phyloP scores from a whole-genome alignment of 2,888 invertebrate species.

The Blera fallax region DNA sequence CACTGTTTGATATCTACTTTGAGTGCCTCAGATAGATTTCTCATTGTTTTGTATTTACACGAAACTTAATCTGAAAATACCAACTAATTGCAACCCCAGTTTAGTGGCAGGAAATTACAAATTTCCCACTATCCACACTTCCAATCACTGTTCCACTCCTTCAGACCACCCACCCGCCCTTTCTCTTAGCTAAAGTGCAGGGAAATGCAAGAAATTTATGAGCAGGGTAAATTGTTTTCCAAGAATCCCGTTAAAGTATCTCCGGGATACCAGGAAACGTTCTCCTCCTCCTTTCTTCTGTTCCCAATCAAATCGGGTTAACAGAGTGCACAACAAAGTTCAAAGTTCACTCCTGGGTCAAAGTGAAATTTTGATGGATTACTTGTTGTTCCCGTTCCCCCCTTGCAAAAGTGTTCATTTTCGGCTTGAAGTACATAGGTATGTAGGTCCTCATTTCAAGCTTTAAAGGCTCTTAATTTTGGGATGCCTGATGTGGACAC shows the following conservation, averaged over 20 bases:
- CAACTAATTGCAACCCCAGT: constrained; percentile 31
- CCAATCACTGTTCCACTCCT: neutral
- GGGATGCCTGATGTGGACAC: neutral
- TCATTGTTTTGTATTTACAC: constrained; percentile 8
- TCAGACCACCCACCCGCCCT: neutral
- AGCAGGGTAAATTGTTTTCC: constrained; percentile 35
- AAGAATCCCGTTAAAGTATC: constrained; percentile 20
- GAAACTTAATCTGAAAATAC: constrained; percentile 32
- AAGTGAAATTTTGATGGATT: neutral
- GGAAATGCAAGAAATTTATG: constrained; percentile 43
- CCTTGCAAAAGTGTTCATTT: neutral
- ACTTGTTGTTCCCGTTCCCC: neutral
- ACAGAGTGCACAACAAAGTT: constrained; percentile 14
- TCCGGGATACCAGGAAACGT: constrained; percentile 2
- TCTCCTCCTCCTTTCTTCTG: too few species aligned
- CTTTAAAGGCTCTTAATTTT: neutral
- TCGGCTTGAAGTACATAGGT: neutral
- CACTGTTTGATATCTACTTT: neutral
- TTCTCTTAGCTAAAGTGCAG: constrained; percentile 5
- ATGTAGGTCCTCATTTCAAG: too few species aligned
- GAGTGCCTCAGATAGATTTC: constrained; percentile 5
- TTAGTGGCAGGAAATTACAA: constrained; percentile 25
- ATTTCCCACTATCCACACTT: constrained; percentile 5
- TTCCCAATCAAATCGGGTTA: constrained; percentile 10
- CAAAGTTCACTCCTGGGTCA: neutral